Conservation (phyloP, 2,888 invertebrate species). For the Hartigia nigra region DNA sequence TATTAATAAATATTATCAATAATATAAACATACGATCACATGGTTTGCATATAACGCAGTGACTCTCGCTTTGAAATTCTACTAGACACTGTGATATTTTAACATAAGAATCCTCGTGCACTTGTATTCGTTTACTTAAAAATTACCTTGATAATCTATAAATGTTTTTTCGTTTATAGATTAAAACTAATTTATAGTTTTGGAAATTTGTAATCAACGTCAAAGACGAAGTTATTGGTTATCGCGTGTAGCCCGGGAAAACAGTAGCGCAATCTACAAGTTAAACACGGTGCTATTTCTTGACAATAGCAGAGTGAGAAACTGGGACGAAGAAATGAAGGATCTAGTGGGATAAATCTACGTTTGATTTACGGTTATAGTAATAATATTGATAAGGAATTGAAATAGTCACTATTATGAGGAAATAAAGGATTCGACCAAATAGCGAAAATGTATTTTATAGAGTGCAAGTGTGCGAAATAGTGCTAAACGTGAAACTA, state of each 20-base stretch:
- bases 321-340: neutral
- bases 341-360: neutral
- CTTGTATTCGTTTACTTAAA: neutral
- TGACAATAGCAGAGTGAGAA: neutral
- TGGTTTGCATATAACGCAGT: neutral
- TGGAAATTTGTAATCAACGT: neutral
- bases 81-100: neutral
- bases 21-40: neutral
- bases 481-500: neutral
- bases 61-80: neutral
- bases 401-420: neutral
- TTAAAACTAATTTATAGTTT: neutral
- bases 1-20: slow-evolving; percentile 2
- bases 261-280: neutral
- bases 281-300: neutral
- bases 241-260: neutral
- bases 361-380: neutral
- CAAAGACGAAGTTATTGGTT: neutral
- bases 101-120: neutral
- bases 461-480: neutral
- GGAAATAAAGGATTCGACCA: neutral
- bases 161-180: neutral
- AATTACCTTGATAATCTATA: neutral
- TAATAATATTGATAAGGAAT: neutral
- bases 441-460: neutral